Percentiles rank a stretch among this genome's conserved stretches.
Conservation (phyloP, 2,888 invertebrate genomes). For the Tenthredo mesomela region DNA sequence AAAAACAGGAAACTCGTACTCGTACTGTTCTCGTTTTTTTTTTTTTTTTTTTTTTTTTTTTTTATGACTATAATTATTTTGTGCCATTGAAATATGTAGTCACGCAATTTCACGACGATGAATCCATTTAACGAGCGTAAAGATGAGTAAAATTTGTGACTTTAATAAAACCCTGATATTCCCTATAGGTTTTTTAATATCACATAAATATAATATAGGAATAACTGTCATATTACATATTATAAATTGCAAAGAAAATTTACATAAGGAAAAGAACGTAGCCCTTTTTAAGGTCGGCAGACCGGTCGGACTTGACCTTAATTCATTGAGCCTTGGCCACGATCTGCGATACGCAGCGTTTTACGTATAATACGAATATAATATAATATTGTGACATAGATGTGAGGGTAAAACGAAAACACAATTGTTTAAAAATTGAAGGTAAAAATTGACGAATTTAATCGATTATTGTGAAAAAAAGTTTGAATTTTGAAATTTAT, state of each 20-base stretch:
- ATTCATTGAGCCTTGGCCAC: constrained; percentile 71
- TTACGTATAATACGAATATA: neutral
- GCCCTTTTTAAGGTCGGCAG: constrained; percentile 33
- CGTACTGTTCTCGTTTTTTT: too few species aligned
- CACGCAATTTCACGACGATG: neutral
- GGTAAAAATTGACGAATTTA: neutral
- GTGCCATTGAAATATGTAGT: neutral
- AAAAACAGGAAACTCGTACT: constrained; percentile 6
- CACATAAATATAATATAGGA: too few species aligned
- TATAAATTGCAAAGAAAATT: neutral
- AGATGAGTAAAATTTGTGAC: neutral
- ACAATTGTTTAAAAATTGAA: neutral
- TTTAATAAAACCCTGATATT: neutral
- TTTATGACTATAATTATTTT: neutral
- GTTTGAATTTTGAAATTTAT: too few species aligned
- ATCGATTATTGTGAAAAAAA: too few species aligned
- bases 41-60: too few species aligned
- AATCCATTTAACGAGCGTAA: neutral
- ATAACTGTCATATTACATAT: neutral
- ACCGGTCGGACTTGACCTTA: constrained; percentile 62
- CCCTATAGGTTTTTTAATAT: too few species aligned
- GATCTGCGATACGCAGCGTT: constrained; percentile 57
- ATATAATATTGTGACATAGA: too few species aligned
- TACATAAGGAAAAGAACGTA: neutral
- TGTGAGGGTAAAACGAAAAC: neutral